Evolutionary conservation across 2,797 vertebrate species (phyloP).

Genomic region (Meriones psammophilus): DNA sequence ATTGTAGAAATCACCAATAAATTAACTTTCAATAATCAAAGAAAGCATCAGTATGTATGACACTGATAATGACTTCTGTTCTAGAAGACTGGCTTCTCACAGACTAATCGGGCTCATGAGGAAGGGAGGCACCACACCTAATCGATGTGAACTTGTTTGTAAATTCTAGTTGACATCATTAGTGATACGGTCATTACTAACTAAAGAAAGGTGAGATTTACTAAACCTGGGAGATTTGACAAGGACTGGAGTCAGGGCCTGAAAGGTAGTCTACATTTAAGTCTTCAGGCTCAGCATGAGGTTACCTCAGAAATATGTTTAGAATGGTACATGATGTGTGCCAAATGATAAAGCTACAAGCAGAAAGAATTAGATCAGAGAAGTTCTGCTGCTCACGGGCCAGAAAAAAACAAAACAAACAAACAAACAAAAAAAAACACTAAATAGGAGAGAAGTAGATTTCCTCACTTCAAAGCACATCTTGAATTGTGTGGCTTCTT

Average conservation of each 20-base stretch:
- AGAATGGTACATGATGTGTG: background rate
- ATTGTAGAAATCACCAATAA: constrained; percentile 4
- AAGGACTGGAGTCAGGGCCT: background rate
- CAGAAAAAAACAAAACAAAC: background rate
- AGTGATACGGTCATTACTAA: background rate
- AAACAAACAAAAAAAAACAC: background rate
- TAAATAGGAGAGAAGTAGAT: background rate
- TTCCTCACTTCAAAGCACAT: background rate
- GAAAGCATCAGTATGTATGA: background rate
- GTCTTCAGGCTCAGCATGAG: background rate
- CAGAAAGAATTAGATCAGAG: background rate
- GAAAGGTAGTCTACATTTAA: background rate
- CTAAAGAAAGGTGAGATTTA: background rate
- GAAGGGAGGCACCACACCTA: background rate
- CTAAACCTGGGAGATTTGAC: background rate
- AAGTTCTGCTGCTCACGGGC: background rate
- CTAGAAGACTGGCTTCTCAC: background rate
- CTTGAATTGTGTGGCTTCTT: background rate
- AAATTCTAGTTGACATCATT: background rate
- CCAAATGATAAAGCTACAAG: background rate
- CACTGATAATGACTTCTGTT: background rate
- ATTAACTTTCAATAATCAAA: background rate
- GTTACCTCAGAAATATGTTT: background rate
- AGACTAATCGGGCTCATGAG: background rate
- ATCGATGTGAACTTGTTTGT: background rate